phyloP scores from a whole-genome alignment of 2,113 vertebrate genomes.

The Python bivittatus region DNA sequence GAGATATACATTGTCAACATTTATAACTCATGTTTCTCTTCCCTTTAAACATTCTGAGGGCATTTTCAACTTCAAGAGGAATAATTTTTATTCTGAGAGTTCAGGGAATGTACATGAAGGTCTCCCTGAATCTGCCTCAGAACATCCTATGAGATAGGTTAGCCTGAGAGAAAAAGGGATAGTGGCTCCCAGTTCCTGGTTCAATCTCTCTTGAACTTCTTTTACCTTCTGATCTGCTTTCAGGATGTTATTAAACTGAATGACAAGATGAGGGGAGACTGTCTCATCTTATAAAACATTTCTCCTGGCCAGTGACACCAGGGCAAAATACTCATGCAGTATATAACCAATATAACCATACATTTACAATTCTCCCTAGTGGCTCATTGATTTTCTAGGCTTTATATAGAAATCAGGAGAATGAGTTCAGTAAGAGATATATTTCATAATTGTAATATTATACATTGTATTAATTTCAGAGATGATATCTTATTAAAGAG shows the following conservation, averaged over 20 bases:
- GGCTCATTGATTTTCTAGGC: not conserved
- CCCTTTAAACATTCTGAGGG: not conserved
- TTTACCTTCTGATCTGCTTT: not conserved
- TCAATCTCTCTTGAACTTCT: not conserved
- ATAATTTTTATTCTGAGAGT: not conserved
- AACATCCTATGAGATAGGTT: not conserved
- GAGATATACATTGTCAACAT: constrained; percentile 47
- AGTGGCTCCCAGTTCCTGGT: not conserved
- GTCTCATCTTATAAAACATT: not conserved
- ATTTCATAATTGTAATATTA: not conserved
- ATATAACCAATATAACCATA: not conserved
- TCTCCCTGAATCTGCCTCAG: not conserved
- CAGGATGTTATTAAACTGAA: not conserved
- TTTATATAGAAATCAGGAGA: not conserved
- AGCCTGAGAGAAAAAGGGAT: not conserved
- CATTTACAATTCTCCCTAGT: not conserved
- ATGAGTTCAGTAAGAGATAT: not conserved
- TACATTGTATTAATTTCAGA: not conserved
- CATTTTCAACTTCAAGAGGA: not conserved
- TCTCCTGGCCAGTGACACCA: not conserved
- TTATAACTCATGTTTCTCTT: constrained; percentile 19
- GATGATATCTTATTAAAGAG: not conserved
- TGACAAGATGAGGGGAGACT: not conserved
- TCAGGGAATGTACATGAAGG: not conserved
- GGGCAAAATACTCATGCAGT: not conserved